Conservation (phyloP, 2,113 vertebrate genomes). For the Aspidoscelis tigris region DNA sequence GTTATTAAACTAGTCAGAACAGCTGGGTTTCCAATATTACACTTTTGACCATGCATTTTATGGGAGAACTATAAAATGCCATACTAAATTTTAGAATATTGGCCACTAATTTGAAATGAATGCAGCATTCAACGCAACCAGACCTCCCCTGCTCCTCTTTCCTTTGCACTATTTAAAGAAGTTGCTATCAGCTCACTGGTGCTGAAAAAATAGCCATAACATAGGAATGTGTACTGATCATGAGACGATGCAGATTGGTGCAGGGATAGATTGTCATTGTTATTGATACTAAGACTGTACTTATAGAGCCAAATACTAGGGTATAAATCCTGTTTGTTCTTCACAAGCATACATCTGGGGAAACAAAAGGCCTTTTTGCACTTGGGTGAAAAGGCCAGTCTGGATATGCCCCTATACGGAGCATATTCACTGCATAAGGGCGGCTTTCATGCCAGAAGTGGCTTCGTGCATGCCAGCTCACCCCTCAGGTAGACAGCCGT, state of each 20-base stretch:
- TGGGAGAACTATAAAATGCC: neutral
- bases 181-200: slow-evolving; percentile 19
- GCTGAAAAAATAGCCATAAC: slow-evolving; percentile 19
- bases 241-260: slow-evolving; percentile 21
- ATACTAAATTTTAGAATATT: slow-evolving; percentile 25
- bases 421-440: too few species aligned
- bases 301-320: neutral
- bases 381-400: too few species aligned
- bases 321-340: neutral
- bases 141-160: neutral
- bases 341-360: neutral
- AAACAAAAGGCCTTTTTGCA: neutral
- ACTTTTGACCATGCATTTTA: neutral
- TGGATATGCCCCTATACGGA: too few species aligned
- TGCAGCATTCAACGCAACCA: slow-evolving; percentile 16
- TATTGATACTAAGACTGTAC: neutral
- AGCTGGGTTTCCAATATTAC: neutral
- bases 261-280: neutral
- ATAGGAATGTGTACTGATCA: neutral
- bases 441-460: too few species aligned
- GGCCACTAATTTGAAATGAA: slow-evolving; percentile 37
- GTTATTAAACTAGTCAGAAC: slow-evolving; percentile 5
- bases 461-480: too few species aligned
- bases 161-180: slow-evolving; percentile 28
- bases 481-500: too few species aligned